Conservation (phyloP, 2,797 vertebrate genomes). For the Mareca penelope region DNA sequence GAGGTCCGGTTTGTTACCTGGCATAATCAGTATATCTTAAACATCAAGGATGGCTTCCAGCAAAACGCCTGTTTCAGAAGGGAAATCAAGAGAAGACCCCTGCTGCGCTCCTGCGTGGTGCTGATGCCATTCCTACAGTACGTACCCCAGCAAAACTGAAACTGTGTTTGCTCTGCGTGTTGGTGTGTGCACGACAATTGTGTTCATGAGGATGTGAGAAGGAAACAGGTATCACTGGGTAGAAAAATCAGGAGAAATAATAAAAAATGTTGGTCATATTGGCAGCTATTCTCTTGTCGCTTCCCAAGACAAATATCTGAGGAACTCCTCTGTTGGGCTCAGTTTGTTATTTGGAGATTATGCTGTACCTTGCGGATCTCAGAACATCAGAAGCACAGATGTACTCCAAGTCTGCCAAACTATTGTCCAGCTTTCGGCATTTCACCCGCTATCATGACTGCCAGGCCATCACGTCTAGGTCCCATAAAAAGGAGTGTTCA, state of each 20-base stretch:
- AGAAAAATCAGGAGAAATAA: not conserved
- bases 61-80: constrained; percentile 93
- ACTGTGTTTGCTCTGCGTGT: accelerated
- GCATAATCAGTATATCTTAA: constrained; percentile 97
- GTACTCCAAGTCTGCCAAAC: not conserved
- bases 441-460: accelerated
- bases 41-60: constrained; percentile 93
- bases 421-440: not conserved
- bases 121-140: constrained; percentile 92
- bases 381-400: not conserved
- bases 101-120: constrained; percentile 90
- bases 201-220: not conserved
- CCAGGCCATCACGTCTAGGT: not conserved
- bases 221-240: accelerated
- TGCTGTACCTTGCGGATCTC: not conserved
- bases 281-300: not conserved
- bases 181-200: accelerated
- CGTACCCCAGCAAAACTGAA: constrained; percentile 51
- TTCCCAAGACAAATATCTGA: not conserved
- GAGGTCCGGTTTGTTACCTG: constrained; percentile 97
- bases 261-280: accelerated
- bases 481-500: not conserved
- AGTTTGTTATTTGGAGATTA: not conserved
- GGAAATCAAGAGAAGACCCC: constrained; percentile 93
- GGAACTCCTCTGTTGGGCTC: not conserved